These are phyloP conservation scores for Amia ocellicauda DNA, from an alignment of 2,113 vertebrate species.

Conservation along the genomic window DNA sequence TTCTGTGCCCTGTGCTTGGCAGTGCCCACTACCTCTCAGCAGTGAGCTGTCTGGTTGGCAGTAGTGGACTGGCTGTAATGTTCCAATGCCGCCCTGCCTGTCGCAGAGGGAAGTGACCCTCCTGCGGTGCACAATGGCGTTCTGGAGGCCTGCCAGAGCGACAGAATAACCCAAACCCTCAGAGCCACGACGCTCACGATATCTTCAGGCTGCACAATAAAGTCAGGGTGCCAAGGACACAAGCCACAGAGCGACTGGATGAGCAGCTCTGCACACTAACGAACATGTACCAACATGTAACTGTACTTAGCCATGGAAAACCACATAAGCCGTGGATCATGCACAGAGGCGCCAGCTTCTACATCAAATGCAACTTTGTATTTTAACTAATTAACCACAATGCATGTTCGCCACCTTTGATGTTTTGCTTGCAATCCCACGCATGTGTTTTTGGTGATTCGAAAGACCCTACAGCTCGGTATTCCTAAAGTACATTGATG, in stretches of 20 bases:
- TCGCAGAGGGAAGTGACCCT: neutral
- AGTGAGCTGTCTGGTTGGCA: neutral
- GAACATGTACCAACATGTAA: too few relatives aligned
- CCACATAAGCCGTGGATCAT: constrained; percentile 30
- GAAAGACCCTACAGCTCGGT: neutral
- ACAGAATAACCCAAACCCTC: too few relatives aligned
- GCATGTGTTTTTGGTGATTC: constrained; percentile 29
- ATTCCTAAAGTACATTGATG: neutral
- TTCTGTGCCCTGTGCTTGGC: neutral
- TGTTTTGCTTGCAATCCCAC: constrained; percentile 31
- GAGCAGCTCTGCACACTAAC: too few relatives aligned
- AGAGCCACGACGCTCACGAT: too few relatives aligned
- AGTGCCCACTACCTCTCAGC: neutral
- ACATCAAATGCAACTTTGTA: constrained; percentile 42
- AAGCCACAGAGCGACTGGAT: too few relatives aligned
- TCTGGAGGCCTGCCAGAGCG: neutral
- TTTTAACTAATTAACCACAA: constrained; percentile 43
- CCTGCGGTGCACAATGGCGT: neutral
- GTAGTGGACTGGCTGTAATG: neutral
- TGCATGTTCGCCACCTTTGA: constrained; percentile 42
- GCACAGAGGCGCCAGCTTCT: constrained; percentile 32
- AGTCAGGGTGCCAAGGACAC: too few relatives aligned
- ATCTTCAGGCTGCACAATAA: too few relatives aligned
- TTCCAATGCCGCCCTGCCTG: neutral
- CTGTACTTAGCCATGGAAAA: too few relatives aligned